phyloP scores from a whole-genome alignment of 2,113 vertebrate genomes.

The Nettapus auritus region DNA sequence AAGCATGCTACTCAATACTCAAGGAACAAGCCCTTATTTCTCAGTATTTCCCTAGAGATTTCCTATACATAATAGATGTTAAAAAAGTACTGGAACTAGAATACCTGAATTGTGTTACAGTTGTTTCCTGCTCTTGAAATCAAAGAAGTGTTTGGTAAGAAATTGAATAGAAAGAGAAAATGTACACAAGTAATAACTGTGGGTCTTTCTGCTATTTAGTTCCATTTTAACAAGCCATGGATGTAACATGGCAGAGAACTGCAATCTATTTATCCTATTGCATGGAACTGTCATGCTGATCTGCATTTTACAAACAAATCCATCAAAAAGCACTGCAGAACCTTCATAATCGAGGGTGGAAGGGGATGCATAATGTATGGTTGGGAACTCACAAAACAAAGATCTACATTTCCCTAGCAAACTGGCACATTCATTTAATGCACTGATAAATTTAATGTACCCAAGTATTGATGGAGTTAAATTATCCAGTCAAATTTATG shows the following conservation, averaged over 20 bases:
- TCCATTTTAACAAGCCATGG: background rate
- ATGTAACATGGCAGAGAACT: background rate
- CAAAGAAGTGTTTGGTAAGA: background rate
- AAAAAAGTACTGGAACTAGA: background rate
- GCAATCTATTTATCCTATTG: background rate
- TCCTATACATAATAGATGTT: background rate
- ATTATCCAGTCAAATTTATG: background rate
- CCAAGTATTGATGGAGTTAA: background rate
- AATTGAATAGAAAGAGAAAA: background rate
- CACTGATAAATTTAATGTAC: background rate
- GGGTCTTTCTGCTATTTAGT: background rate
- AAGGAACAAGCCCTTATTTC: background rate
- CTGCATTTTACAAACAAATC: background rate
- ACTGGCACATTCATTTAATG: background rate
- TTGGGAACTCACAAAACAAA: background rate
- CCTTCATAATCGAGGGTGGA: background rate
- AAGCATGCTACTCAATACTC: background rate
- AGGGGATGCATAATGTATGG: background rate
- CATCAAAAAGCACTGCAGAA: background rate
- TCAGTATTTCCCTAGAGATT: background rate
- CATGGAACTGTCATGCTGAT: background rate
- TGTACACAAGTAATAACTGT: background rate
- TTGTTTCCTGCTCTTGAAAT: background rate
- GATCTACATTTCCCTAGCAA: background rate
- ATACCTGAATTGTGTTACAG: background rate